Evolutionary conservation across 2,113 vertebrate genomes (phyloP), one percentile per base, ranked within the genome.

Genomic region (Leptosomus discolor): DNA sequence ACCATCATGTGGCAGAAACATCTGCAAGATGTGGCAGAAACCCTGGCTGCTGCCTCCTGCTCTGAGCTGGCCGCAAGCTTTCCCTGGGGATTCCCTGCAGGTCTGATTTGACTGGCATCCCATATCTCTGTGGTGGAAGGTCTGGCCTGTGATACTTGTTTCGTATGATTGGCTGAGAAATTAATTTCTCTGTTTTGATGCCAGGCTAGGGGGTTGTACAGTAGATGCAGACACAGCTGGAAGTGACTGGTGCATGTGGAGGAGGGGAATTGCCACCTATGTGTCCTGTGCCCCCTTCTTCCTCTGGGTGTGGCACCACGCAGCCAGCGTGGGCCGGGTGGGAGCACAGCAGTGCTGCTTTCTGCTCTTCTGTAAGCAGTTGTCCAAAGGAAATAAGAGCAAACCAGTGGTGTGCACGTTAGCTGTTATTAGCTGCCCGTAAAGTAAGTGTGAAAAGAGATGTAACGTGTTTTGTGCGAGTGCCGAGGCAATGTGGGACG

Each of bases 221-320:
- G 12, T 73, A 26, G 65, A 32, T 60, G 39, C 15, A 71, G 53
- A 14, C 37, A 17, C 41, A 76, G 36, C 32, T 34, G 76, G 67
- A 91, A 43, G 27, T 48, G 39, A 26, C 43, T 2, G 2, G 8
- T 54, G 74, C n/a, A 5, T 11, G 9, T 67, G 39, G 32, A 85
- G 58, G 27, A 57, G 26, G 46, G 36, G 41, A 36, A 15, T 12
- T 21, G 36, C 51, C 61, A 36, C 17, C 48, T 78, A 1, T 0
- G 1, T 51, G 70, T 83, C 32, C 70, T 60, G 29, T 5, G 2
- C 29, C 79, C 26, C 48, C 23, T 61, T 77, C 54, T 56, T 80
- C 39, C 45, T 69, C n/a, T 21, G 37, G 23, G n/a, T 1, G 2
- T 87, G 84, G 32, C 39, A 70, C 46, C 30, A 8, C 0, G 0